These are phyloP conservation scores for Drosophila chauvacae DNA, from an alignment of 1,140 invertebrate species.

Conservation along the genomic window DNA sequence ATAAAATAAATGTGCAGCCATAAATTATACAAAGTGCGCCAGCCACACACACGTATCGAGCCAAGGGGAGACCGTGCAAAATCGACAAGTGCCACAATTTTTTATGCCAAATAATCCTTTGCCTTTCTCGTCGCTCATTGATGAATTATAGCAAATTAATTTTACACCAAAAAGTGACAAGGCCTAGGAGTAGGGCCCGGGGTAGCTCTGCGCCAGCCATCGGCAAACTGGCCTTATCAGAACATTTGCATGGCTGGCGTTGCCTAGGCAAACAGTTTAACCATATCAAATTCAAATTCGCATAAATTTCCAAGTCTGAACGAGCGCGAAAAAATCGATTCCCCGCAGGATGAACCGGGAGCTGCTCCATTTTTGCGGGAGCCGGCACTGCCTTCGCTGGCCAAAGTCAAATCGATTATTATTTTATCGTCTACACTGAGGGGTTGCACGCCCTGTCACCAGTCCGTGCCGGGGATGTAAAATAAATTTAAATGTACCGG, in stretches of 20 bases:
- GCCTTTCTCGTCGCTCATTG: conserved; percentile 46
- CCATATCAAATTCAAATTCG: conserved; percentile 80
- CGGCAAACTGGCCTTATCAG: conserved; percentile 50
- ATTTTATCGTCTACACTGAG: conserved; percentile 67
- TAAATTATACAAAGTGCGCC: conserved; percentile 74
- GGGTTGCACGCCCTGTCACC: conserved; percentile 37
- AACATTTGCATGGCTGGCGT: conserved; percentile 74
- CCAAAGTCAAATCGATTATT: conserved; percentile 80
- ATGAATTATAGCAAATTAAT: conserved; percentile 81
- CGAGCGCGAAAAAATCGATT: conserved; percentile 65
- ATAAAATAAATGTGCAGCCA: conserved; percentile 79
- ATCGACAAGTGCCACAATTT: conserved; percentile 75
- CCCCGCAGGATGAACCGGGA: conserved; percentile 57
- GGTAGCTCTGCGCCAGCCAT: conserved; percentile 15
- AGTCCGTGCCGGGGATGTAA: conserved; percentile 53
- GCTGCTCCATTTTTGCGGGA: conserved; percentile 55
- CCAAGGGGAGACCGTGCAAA: conserved; percentile 60
- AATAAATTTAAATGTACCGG: conserved; percentile 75
- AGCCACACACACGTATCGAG: conserved; percentile 46
- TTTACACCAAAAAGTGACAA: conserved; percentile 74
- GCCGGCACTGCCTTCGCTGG: conserved; percentile 10
- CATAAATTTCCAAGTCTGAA: conserved; percentile 62
- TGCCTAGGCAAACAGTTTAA: conserved; percentile 77
- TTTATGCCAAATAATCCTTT: conserved; percentile 79
- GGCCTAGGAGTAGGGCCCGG: conserved; percentile 42